These are phyloP conservation scores for Otolemur garnettii DNA, from an alignment of 2,113 vertebrate genomes.

Conservation along the genomic window DNA sequence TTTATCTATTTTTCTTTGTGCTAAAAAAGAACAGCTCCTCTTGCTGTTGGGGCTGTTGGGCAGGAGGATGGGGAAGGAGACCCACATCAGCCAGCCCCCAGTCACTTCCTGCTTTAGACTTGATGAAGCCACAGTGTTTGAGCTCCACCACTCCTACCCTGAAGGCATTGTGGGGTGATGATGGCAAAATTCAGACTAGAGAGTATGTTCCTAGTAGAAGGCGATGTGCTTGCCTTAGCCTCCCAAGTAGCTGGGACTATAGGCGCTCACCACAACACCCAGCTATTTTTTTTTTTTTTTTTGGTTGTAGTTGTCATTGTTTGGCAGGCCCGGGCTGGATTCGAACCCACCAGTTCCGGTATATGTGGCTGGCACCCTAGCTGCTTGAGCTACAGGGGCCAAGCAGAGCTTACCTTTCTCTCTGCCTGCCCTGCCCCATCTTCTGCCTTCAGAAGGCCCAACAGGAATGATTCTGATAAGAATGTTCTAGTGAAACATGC, in stretches of 20 bases:
- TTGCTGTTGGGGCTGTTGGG: neutral
- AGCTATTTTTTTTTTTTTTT: no score
- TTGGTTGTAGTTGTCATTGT: no score
- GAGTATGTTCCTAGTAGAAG: fast-evolving
- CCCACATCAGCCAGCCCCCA: neutral
- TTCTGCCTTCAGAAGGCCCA: neutral
- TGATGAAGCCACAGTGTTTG: neutral
- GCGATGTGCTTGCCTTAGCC: no score
- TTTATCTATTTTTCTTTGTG: neutral
- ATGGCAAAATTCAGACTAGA: neutral
- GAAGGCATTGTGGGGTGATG: neutral
- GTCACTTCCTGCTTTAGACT: slow-evolving; percentile 21
- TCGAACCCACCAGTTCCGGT: no score
- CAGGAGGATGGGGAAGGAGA: neutral
- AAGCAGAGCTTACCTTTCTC: no score
- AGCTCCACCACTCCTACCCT: neutral
- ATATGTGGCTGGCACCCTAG: no score
- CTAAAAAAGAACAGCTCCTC: neutral
- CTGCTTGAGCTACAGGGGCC: no score
- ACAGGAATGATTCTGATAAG: neutral
- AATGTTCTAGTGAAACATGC: neutral
- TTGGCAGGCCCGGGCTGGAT: no score
- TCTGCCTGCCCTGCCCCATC: no score
- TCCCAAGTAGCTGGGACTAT: no score
- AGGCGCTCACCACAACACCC: no score